A percentile compares a stretch with the other conserved stretches of the same genome.
Conservation (phyloP, 2,113 vertebrate species). For the Psilopogon haemacephalus region DNA sequence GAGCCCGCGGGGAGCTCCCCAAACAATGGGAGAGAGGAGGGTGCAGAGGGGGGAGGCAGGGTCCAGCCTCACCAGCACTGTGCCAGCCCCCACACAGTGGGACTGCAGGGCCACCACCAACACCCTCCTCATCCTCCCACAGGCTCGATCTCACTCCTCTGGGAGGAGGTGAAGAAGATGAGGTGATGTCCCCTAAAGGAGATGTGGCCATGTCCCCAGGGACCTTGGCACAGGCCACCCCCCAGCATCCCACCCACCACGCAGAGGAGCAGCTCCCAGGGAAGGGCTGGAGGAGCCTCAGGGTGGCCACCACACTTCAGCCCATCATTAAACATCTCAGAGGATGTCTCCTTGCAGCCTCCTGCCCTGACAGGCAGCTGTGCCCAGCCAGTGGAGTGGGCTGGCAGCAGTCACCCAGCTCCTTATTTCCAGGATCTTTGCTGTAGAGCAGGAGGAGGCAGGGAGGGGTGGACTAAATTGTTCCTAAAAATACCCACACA, state of each 20-base stretch:
- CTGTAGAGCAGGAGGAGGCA: neutral
- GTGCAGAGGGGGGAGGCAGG: neutral
- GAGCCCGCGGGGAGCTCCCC: neutral
- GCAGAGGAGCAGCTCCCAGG: accelerated
- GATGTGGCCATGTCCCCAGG: accelerated
- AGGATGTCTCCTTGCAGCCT: neutral
- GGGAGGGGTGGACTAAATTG: neutral
- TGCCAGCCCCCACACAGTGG: neutral
- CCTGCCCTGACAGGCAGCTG: neutral
- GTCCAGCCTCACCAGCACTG: neutral
- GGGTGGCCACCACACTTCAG: accelerated
- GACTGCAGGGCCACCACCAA: neutral
- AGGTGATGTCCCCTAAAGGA: neutral
- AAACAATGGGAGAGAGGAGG: neutral
- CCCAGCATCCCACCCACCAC: neutral
- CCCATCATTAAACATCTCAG: accelerated
- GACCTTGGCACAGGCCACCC: accelerated
- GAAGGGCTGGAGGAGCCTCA: neutral
- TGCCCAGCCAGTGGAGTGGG: neutral
- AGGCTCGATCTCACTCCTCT: accelerated
- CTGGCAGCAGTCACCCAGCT: neutral
- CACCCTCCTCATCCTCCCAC: neutral
- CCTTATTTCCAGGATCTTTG: neutral
- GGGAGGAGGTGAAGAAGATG: neutral
- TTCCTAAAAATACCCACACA: accelerated